Evolutionary conservation across 1,140 invertebrate genomes (phyloP), one percentile per base, ranked within the genome.

Genomic region (Psilanteris sp.): DNA sequence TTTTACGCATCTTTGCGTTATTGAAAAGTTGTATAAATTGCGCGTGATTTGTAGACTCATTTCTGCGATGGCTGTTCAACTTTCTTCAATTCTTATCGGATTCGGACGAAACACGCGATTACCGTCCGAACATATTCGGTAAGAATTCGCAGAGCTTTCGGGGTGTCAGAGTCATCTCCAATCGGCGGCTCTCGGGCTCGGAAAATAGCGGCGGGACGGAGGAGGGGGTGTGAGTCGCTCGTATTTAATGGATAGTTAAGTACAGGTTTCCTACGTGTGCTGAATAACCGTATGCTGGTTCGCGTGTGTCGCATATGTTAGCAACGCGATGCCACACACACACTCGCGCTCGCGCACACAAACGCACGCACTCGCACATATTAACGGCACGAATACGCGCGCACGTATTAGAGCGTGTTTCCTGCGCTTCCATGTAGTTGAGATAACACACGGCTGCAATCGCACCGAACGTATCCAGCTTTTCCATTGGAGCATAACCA

Each of bases 241-340:
- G 78, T 85, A 81, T 85, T 85, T 85, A 86, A 86, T 85, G 82
- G 85, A 84, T 84, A 85, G 85, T 85, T 86, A 85, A 86, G 83
- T 85, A 83, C 80, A 84, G 84, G 75, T 83, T 82, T 79, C 62
- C 77, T 85, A 84, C 83, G 81, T 83, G 83, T 79, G 68, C 67
- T 71, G 83, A 85, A 85, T 84, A 79, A 73, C 68, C 62, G 57
- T 62, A 77, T 43, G 48, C 34, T 29, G 24, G 41, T 57, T 75
- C 50, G 50, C 44, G 41, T 67, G 39, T 78, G 68, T 46, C 68
- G 71, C 82, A 81, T 82, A 80, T 83, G 79, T 77, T 74, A 72
- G 72, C 43, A 20, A 29, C 62, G 62, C 64, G 61, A 67, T 26
- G 46, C 52, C n/a, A 59, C 31, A 64, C 32, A 20, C n/a, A 39